Evolutionary conservation across 2,888 invertebrate genomes (phyloP).

Genomic region (Isoperla grammatica): DNA sequence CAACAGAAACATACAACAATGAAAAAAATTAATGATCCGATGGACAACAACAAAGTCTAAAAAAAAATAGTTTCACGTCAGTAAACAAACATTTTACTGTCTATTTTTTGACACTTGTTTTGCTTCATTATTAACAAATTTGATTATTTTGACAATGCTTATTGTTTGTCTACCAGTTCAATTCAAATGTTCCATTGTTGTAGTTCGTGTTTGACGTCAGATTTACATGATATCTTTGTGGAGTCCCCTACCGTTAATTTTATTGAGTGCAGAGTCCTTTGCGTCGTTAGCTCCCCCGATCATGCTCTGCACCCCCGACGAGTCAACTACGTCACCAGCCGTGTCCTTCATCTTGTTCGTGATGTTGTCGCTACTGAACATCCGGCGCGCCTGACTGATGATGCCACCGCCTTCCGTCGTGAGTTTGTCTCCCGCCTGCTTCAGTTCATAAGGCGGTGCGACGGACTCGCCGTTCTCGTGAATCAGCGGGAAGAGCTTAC

Average conservation of each 20-base stretch:
- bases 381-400: background rate
- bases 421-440: conserved; percentile 11
- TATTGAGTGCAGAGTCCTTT: background rate
- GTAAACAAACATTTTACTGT: background rate
- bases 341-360: conserved; percentile 4
- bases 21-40: no score
- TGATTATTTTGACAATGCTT: background rate
- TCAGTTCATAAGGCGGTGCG: conserved; percentile 11
- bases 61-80: background rate
- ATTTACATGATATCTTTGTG: background rate
- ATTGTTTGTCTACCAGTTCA: no score
- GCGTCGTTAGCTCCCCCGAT: background rate
- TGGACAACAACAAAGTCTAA: no score
- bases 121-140: background rate
- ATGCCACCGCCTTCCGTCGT: conserved; percentile 4
- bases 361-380: conserved; percentile 10
- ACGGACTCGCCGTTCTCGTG: conserved; percentile 9
- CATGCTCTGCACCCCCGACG: conserved; percentile 5
- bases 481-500: background rate
- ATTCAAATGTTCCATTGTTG: no score
- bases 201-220: background rate
- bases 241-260: background rate
- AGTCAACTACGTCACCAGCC: conserved; percentile 3
- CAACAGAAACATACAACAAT: no score
- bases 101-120: background rate